A percentile compares a stretch with the other conserved stretches of the same genome.
Conservation (phyloP, 2,888 invertebrate genomes). For the Nemoura dubitans region DNA sequence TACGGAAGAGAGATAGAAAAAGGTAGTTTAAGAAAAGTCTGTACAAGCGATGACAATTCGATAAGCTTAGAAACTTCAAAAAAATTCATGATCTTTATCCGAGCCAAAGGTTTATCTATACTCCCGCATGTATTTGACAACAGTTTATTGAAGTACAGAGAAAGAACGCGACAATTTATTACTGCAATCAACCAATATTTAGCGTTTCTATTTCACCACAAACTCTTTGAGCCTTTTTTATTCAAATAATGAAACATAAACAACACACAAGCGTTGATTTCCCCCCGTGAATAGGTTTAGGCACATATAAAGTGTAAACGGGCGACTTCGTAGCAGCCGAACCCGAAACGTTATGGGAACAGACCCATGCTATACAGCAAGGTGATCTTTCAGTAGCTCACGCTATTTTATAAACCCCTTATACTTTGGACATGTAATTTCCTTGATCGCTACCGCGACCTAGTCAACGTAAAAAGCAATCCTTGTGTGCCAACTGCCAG, state of each 20-base stretch:
- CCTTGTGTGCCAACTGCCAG: too few species aligned
- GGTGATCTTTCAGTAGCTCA: not conserved
- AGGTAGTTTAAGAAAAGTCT: too few species aligned
- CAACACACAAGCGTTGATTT: not conserved
- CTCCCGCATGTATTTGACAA: too few species aligned
- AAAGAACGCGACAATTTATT: not conserved
- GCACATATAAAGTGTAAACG: too few species aligned
- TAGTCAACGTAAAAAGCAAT: constrained; percentile 17
- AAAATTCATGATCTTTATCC: too few species aligned
- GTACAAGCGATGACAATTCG: too few species aligned
- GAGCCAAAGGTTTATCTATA: too few species aligned
- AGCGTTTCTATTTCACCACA: not conserved
- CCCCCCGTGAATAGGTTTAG: not conserved
- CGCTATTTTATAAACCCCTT: constrained; percentile 27
- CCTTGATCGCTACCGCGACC: constrained; percentile 25
- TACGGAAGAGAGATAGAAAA: too few species aligned
- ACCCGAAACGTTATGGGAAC: not conserved
- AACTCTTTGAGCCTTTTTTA: not conserved
- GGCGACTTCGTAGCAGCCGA: too few species aligned
- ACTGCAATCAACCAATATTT: not conserved
- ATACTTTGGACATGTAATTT: constrained; percentile 28
- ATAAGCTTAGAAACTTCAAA: too few species aligned
- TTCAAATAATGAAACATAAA: not conserved
- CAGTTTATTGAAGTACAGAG: too few species aligned
- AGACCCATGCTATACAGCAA: not conserved